phyloP scores from a whole-genome alignment of 92 coral and sea anemone genomes.

The Phenganax stokvisi region DNA sequence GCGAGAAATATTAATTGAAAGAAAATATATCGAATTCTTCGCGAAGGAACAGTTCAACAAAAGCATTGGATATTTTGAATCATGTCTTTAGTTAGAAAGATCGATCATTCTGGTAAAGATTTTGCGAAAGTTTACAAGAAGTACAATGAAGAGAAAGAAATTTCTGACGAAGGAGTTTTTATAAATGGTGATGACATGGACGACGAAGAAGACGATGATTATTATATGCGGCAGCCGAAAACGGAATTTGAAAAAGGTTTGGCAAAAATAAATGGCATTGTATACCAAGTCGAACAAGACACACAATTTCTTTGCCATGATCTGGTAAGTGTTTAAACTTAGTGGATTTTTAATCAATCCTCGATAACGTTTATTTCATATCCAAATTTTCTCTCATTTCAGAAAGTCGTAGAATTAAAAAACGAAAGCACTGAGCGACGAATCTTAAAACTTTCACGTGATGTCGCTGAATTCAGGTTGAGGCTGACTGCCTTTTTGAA shows the following conservation, averaged over 20 bases:
- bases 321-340: conserved; percentile 10
- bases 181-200: neutral
- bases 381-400: neutral
- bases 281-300: conserved; percentile 22
- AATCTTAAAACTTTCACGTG: conserved; percentile 13
- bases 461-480: conserved; percentile 5
- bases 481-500: conserved; percentile 8
- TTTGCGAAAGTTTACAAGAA: neutral
- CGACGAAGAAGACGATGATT: neutral
- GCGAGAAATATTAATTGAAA: neutral
- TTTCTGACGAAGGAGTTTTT: neutral
- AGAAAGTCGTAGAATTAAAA: conserved; percentile 22
- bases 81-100: neutral
- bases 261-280: conserved; percentile 9
- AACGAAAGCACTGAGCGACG: conserved; percentile 38
- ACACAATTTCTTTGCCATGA: conserved; percentile 34
- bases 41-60: neutral
- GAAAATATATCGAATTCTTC: neutral
- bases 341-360: neutral
- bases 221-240: conserved; percentile 4
- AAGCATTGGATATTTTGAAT: too few relatives aligned
- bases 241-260: conserved; percentile 27
- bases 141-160: neutral
- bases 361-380: too few relatives aligned
- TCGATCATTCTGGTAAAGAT: neutral